Percentiles rank a stretch among this genome's conserved stretches.
phyloP scores from a whole-genome alignment of 1,140 invertebrate genomes.

The Caenorhabditis latens region DNA sequence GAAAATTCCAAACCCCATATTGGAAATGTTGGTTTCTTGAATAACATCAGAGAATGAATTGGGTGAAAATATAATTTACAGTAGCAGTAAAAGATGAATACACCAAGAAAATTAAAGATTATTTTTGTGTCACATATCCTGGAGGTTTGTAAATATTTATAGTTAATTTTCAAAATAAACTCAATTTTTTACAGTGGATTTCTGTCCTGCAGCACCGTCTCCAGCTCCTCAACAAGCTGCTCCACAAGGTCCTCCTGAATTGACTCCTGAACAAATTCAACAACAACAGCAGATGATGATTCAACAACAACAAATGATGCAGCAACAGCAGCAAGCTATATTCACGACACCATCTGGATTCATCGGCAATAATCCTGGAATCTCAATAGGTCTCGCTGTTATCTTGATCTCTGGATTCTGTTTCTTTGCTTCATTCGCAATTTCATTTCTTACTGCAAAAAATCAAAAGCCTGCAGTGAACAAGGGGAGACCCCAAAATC shows the following conservation, averaged over 20 bases:
- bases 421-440: not conserved
- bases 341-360: slow-evolving; percentile 9
- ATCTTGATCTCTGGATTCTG: not conserved
- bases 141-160: not conserved
- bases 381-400: not conserved
- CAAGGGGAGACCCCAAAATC: not conserved
- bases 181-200: not conserved
- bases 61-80: too few relatives aligned
- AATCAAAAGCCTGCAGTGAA: not conserved
- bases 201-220: not conserved
- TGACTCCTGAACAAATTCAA: not conserved
- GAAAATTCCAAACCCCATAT: too few relatives aligned
- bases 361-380: not conserved
- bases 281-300: not conserved
- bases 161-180: not conserved
- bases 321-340: not conserved
- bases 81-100: not conserved
- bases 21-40: too few relatives aligned
- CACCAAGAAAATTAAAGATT: not conserved
- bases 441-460: not conserved
- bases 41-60: too few relatives aligned
- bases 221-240: not conserved
- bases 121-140: not conserved
- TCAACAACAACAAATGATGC: not conserved
- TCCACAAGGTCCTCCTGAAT: not conserved